Conservation (phyloP, 2,113 vertebrate genomes). For the Grammomys dolichurus region DNA sequence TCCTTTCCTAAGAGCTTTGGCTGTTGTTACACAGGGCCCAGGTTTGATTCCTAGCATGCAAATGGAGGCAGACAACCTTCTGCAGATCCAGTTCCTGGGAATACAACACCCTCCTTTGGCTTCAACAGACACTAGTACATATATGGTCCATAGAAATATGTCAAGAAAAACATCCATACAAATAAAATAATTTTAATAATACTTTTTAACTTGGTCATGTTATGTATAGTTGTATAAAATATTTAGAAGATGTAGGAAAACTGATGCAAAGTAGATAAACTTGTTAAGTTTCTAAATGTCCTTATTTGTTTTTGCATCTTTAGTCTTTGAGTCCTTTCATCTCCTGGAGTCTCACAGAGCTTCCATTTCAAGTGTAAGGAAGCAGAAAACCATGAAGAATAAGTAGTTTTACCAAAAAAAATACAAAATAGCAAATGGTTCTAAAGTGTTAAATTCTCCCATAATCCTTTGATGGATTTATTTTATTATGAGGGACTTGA, state of each 20-base stretch:
- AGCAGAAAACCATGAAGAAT: background rate
- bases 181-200: background rate
- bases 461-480: background rate
- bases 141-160: background rate
- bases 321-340: background rate
- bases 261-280: background rate
- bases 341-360: background rate
- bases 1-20: background rate
- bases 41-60: background rate
- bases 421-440: background rate
- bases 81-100: background rate
- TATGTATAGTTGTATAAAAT: background rate
- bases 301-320: background rate
- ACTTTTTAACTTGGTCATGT: background rate
- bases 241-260: conserved; percentile 24
- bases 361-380: conserved; percentile 30
- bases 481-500: background rate
- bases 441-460: background rate
- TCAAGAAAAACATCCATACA: too few relatives aligned
- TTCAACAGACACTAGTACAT: background rate
- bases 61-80: background rate
- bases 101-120: background rate
- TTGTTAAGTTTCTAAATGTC: background rate
- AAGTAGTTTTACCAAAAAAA: background rate
- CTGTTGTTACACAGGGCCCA: background rate